phyloP scores from a whole-genome alignment of 2,888 invertebrate species.

The Sceliomorpha sp. region DNA sequence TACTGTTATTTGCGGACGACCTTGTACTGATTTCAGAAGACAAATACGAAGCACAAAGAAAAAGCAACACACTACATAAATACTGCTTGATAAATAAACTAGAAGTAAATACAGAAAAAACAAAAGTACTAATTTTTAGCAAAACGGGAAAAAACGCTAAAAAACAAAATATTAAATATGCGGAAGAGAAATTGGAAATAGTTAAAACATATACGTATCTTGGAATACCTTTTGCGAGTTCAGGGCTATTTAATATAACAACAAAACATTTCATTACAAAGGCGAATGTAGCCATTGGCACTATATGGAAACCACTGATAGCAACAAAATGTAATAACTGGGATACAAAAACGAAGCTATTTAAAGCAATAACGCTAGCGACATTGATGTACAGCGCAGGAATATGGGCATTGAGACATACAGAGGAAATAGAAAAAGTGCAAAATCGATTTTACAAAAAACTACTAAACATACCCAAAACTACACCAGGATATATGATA shows the following conservation, averaged over 20 bases:
- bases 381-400: constrained; percentile 2
- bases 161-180: constrained; percentile 17
- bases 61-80: too few species aligned
- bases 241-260: constrained; percentile 8
- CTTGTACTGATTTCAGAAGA: too few species aligned
- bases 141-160: too few species aligned
- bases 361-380: constrained; percentile 2
- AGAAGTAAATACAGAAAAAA: too few species aligned
- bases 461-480: constrained; percentile 1
- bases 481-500: constrained; percentile 8
- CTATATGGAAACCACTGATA: constrained; percentile 16
- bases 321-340: constrained; percentile 7
- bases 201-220: constrained; percentile 33
- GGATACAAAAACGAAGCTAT: constrained; percentile 16
- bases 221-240: constrained; percentile 19
- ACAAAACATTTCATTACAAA: constrained; percentile 6
- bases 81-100: too few species aligned
- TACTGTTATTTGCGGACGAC: too few species aligned
- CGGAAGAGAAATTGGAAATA: constrained; percentile 1
- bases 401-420: constrained; percentile 1
- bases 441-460: constrained; percentile 9
- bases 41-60: too few species aligned
- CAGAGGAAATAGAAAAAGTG: neutral
- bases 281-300: constrained; percentile 14
- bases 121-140: too few species aligned